Base-by-base conservation (phyloP, 2,797 vertebrate genomes). In the Fringilla coelebs region DNA sequence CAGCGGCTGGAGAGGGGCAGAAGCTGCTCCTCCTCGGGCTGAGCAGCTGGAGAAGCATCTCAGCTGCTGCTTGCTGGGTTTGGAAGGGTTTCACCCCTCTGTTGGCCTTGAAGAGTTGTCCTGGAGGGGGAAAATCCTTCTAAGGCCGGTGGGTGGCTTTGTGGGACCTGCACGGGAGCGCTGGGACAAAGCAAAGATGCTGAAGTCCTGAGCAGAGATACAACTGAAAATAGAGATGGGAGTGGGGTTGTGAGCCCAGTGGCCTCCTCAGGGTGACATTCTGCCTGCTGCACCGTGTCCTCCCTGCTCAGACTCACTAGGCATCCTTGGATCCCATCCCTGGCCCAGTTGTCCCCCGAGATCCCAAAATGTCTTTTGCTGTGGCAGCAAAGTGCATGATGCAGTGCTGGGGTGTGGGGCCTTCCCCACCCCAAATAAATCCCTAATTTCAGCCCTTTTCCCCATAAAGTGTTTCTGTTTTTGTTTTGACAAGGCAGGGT, bases 121-220 rank as follows among this genome's bases (percentile, higher is more conserved):
- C 76, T 26, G 21, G 62, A 29, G 31, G 63, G 51, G 49, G 13
- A 29, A 78, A 22, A 43, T 54, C 66, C 66, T 48, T 7, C 11
- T 16, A 0, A 65, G 32, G 71, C 24, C 16, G 61, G 11, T 6
- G 76, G 51, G 79, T 45, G 60, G 31, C 60, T 91, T 46, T 34
- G 43, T 6, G 46, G 31, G 52, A 62, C 19, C n/a, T 71, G 43
- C 0, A 0, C 1, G 5, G 31, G 61, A 77, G 51, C 0, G 0
- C 66, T 0, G 3, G 25, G 63, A 6, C 20, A 57, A 78, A 65
- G 34, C 46, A 7, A 29, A 80, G 41, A 3, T 0, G 3, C 11
- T 11, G 0, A 88, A 88, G 41, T 60, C 61, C 28, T 0, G 3
- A 81, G 86, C 75, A 61, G 63, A 45, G 57, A 22, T 2, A 8